Evolutionary conservation across 2,888 invertebrate genomes (phyloP).

Genomic region (Portevinia maculata): DNA sequence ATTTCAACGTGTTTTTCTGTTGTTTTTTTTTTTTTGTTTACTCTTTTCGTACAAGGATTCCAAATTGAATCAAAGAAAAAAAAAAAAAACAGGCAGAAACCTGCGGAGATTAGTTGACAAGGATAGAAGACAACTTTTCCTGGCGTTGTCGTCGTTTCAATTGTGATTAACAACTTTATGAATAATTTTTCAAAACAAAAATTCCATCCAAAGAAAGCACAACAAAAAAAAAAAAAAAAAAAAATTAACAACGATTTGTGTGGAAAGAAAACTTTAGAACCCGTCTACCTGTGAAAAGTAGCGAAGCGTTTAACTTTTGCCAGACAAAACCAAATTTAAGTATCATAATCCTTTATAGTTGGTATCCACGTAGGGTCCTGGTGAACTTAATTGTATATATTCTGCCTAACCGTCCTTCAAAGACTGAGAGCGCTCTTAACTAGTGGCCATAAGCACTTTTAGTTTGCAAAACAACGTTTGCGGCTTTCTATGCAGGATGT

Average conservation of each 20-base stretch:
- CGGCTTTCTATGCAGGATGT: constrained; percentile 27
- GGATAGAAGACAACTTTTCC: constrained; percentile 50
- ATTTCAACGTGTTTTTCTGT: neutral
- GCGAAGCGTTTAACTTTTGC: constrained; percentile 34
- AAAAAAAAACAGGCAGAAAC: constrained; percentile 18
- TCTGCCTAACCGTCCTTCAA: neutral
- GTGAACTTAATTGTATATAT: constrained; percentile 32
- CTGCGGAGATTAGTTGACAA: constrained; percentile 53
- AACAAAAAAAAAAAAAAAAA: neutral
- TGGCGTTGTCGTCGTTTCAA: constrained; percentile 44
- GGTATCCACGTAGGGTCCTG: neutral
- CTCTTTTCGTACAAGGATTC: constrained; percentile 20
- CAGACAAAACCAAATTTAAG: constrained; percentile 16
- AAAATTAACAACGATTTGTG: neutral
- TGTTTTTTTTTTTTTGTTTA: constrained; percentile 14
- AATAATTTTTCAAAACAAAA: constrained; percentile 35
- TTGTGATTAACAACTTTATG: constrained; percentile 60
- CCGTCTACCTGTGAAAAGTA: constrained; percentile 16
- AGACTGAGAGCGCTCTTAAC: constrained; percentile 22
- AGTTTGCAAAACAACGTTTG: constrained; percentile 47
- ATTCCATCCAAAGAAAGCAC: neutral
- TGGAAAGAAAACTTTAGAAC: neutral
- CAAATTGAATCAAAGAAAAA: constrained; percentile 22
- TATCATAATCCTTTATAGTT: neutral
- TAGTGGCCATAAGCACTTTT: constrained; percentile 36